Conservation (phyloP, 2,888 invertebrate species). For the Pyrrhia umbra region DNA sequence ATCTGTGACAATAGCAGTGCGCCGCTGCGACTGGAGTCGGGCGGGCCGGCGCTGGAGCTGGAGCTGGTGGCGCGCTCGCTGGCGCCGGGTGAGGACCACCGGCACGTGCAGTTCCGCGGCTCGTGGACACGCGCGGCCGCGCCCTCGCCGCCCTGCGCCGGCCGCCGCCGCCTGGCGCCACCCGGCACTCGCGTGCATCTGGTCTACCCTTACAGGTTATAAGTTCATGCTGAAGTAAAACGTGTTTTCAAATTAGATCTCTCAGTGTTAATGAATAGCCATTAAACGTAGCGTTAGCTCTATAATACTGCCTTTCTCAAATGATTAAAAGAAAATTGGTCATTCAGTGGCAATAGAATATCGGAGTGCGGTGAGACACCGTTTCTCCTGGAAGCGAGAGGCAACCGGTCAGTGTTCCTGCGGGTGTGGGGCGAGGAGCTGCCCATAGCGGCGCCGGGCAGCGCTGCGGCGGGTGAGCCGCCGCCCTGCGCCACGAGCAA, state of each 20-base stretch:
- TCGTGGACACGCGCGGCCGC: conserved; percentile 77
- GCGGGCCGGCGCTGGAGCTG: conserved; percentile 92
- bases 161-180: conserved; percentile 71
- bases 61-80: conserved; percentile 94
- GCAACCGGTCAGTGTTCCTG: conserved; percentile 95
- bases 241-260: background rate
- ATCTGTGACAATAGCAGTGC: conserved; percentile 93
- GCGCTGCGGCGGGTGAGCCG: conserved; percentile 87
- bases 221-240: background rate
- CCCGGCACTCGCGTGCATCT: conserved; percentile 80
- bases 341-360: conserved; percentile 34
- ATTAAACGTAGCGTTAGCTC: too few relatives aligned
- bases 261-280: too few relatives aligned
- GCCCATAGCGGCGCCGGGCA: conserved; percentile 87
- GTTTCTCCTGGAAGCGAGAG: conserved; percentile 94
- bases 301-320: too few relatives aligned
- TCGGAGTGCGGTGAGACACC: conserved; percentile 94
- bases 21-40: conserved; percentile 72
- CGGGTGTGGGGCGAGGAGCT: conserved; percentile 95
- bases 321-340: background rate
- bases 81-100: conserved; percentile 95
- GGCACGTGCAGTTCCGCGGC: conserved; percentile 94
- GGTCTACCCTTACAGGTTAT: conserved; percentile 79
- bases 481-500: conserved; percentile 94
- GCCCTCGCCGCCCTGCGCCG: conserved; percentile 67